These are phyloP conservation scores for Sebastes minor DNA, from an alignment of 2,797 vertebrate genomes.

Conservation along the genomic window DNA sequence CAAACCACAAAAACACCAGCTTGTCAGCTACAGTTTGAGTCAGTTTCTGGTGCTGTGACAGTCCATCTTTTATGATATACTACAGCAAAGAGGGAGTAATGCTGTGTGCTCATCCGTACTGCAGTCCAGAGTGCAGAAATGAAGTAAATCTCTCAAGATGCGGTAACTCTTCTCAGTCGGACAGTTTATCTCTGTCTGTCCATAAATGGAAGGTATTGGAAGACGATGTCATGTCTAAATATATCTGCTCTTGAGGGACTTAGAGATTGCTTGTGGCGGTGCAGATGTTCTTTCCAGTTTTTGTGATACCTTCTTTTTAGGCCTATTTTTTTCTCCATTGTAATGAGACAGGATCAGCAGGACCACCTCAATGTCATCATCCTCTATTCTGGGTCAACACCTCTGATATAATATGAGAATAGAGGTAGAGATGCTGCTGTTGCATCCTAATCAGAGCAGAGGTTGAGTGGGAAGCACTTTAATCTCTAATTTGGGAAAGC, in stretches of 20 bases:
- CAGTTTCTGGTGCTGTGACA: conserved; percentile 7
- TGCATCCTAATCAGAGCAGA: not conserved
- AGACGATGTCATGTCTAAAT: conserved; percentile 45
- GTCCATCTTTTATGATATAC: not conserved
- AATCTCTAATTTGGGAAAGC: conserved; percentile 29
- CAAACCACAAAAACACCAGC: conserved; percentile 9
- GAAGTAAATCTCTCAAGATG: conserved; percentile 45
- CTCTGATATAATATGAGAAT: not conserved
- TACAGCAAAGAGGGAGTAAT: not conserved
- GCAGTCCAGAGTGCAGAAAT: conserved; percentile 3
- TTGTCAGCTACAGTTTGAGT: not conserved
- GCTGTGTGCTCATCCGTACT: not conserved
- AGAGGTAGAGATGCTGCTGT: not conserved
- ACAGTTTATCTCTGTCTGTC: conserved; percentile 33
- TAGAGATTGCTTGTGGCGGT: conserved; percentile 24
- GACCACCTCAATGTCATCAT: not conserved
- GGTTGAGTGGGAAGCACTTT: not conserved
- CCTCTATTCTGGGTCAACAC: not conserved
- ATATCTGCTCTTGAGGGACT: conserved; percentile 43
- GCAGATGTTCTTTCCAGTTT: conserved; percentile 46
- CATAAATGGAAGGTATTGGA: conserved; percentile 53
- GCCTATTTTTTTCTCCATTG: not conserved
- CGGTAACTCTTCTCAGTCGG: conserved; percentile 14
- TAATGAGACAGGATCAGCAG: not conserved
- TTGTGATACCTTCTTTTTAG: not conserved